Evolutionary conservation across 2,888 invertebrate species (phyloP), one percentile per base, ranked within the genome.

Genomic region (Lepeophtheirus nordmannii): DNA sequence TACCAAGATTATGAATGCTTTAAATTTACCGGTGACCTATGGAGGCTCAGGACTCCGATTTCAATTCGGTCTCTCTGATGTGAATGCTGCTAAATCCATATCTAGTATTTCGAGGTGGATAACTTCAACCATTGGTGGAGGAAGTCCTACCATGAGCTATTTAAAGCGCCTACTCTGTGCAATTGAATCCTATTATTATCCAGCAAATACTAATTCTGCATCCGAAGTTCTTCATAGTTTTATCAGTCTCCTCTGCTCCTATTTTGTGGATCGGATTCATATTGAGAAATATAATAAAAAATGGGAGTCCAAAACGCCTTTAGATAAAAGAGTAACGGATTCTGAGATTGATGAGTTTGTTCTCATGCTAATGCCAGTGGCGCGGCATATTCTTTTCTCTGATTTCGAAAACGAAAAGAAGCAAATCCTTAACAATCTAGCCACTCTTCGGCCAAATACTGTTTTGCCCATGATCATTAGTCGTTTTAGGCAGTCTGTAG

Each of bases 21-120:
- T 65, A 11, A 58, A 58, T 57, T 37, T 65, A 12, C 65, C 65
- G 10, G 65, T 65, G n/a, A 65, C 65, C 10, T 65, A 58, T 39
- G 65, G 58, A 22, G 38, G 39, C 30, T 58, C 65, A 10, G 65
- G 65, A 10, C 30, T 65, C 2, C 22, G 56, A 17, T 14, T 65
- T 14, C 22, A 58, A 12, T 57, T 57, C 10, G 65, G 65, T 14
- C 22, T 64, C 11, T 64, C 64, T n/a, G 57, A 41, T 20, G 23
- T 20, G 20, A 22, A 23, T 64, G 2, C 53, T n/a, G 53, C 53
- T 17, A 46, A 46, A 17, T 64, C 41, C 8, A n/a, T 56, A 14
- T 22, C 20, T 30, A 56, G 56, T n/a, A 64, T 64, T 56, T 14
- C 64, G 20, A 46, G 46, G 22, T 65, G 65, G 65, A 58, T 65